Percentiles rank a stretch among this genome's conserved stretches.
phyloP scores from a whole-genome alignment of 1,140 invertebrate genomes.

The Onthophagus taurus region DNA sequence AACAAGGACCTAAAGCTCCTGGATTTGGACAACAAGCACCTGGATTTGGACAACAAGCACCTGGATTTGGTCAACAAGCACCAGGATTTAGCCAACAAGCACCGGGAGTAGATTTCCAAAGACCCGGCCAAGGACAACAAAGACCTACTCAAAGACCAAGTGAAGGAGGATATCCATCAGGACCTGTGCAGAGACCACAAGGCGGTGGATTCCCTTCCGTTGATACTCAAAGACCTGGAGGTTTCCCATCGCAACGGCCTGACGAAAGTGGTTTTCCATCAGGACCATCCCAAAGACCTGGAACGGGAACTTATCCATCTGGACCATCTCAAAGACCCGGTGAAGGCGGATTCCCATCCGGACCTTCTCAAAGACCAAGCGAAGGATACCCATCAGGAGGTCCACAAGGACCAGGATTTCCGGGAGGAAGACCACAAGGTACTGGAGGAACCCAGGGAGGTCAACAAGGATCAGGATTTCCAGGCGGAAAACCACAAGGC shows the following conservation, averaged over 20 bases:
- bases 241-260: conserved; percentile 10
- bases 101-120: background rate
- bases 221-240: background rate
- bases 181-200: conserved; percentile 18
- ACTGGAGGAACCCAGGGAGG: conserved; percentile 23
- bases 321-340: background rate
- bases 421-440: conserved; percentile 1
- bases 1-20: no score
- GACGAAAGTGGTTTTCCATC: conserved; percentile 7
- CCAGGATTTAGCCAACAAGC: background rate
- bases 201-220: background rate
- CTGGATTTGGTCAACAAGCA: no score
- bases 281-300: no score
- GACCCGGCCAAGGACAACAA: background rate
- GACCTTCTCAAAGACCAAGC: conserved; percentile 7
- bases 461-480: conserved; percentile 12
- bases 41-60: no score
- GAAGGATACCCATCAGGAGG: conserved; percentile 10
- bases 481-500: conserved; percentile 18
- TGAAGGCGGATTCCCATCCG: conserved; percentile 5
- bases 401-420: conserved; percentile 28
- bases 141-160: conserved; percentile 5
- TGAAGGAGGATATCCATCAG: conserved; percentile 12
- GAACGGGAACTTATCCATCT: background rate
- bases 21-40: no score